Evolutionary conservation across 1,140 invertebrate genomes (phyloP), one percentile per base, ranked within the genome.

Genomic region (Sesamia nonagrioides): DNA sequence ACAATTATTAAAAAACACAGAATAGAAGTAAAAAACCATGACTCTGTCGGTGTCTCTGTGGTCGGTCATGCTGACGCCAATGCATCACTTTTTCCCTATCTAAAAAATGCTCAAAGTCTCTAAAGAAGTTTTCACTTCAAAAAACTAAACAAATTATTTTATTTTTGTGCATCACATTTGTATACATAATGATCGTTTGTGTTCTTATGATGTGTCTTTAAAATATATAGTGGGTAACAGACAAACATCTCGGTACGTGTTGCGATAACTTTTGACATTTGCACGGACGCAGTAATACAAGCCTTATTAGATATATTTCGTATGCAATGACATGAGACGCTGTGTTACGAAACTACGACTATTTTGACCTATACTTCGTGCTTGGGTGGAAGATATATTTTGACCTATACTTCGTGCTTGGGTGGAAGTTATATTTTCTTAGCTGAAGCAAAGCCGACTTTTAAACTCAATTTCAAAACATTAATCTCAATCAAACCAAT

Each of bases 291-390:
- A 60, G 37, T 61, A 66, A n/a, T 69, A 69, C 66, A 7, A 69
- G 42, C 4, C 66, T 69, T 69, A 69, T 69, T 69, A 69, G 66
- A 69, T 69, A 27, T n/a, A 48, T 50, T 69, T 69, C 63, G 66
- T 69, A 69, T 69, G 66, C 66, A n/a, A 48, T 50, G 42, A 50
- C 15, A 33, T 37, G 66, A 7, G 40, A 15, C 11, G 1, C 13
- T 33, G 18, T 8, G 66, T 48, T 48, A 17, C 40, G 42, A 69
- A 69, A 69, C 42, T 69, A 18, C 66, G 66, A 69, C 15, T 69
- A 33, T 69, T 69, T 69, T 69, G 66, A 50, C 42, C 21, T 6
- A 33, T 7, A 69, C 40, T 48, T 33, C 66, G 42, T 48, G 66
- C 6, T 50, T 48, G 4, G 21, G 11, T 69, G 42, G 27, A 68